These are phyloP conservation scores for Watsonalla cultraria DNA, from an alignment of 2,888 invertebrate species.

Conservation along the genomic window DNA sequence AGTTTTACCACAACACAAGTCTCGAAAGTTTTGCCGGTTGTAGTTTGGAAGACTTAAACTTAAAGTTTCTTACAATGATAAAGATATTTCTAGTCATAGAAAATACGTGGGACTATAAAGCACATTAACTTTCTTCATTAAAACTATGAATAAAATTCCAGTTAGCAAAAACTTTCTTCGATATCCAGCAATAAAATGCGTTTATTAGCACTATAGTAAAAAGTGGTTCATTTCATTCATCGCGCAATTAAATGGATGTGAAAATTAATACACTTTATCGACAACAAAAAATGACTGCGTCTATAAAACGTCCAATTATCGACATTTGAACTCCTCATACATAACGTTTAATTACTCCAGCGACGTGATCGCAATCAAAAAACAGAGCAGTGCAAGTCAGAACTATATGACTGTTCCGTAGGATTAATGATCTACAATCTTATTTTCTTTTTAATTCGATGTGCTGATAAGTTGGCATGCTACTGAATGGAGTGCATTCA, in stretches of 20 bases:
- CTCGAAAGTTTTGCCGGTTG: constrained; percentile 32
- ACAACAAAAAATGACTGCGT: neutral
- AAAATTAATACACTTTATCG: neutral
- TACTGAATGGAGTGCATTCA: too few species aligned
- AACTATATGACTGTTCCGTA: neutral
- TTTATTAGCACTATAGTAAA: neutral
- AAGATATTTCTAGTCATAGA: constrained; percentile 19
- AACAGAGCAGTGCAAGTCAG: constrained; percentile 3
- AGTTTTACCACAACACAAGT: constrained; percentile 58
- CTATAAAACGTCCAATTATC: constrained; percentile 8
- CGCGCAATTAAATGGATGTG: neutral
- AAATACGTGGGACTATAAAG: too few species aligned
- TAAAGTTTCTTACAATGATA: constrained; percentile 8
- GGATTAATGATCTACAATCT: neutral
- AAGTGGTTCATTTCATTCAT: neutral
- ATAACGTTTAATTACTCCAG: constrained; percentile 9
- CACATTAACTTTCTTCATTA: too few species aligned
- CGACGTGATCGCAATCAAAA: constrained; percentile 7
- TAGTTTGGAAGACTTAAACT: constrained; percentile 18
- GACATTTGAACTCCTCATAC: constrained; percentile 8
- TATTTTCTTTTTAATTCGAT: too few species aligned
- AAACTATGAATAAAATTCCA: too few species aligned
- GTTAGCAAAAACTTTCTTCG: neutral
- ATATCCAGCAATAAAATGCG: neutral
- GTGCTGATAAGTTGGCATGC: too few species aligned